These are phyloP conservation scores for western clawed frog (Xenopus tropicalis) DNA, from an alignment of 2,113 vertebrate species.

Conservation along the genomic window DNA sequence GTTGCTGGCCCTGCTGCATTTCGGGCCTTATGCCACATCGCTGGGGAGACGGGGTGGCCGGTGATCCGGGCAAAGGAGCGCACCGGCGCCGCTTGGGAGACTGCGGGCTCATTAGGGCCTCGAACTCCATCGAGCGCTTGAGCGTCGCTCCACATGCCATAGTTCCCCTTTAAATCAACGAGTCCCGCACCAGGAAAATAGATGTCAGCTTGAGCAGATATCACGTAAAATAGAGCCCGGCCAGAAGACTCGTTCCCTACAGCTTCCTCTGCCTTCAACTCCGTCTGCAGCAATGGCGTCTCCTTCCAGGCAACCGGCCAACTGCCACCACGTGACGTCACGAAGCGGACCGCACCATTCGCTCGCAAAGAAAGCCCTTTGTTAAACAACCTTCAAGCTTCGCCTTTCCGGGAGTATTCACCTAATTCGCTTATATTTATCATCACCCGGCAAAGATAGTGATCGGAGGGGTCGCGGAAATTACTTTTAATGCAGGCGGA, in stretches of 20 bases:
- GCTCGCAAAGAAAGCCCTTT: too few relatives aligned
- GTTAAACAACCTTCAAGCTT: too few relatives aligned
- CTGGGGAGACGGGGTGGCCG: slow-evolving; percentile 71
- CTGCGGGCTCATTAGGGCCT: slow-evolving; percentile 81
- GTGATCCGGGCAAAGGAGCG: slow-evolving; percentile 75
- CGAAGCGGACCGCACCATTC: background rate
- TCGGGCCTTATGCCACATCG: slow-evolving; percentile 72
- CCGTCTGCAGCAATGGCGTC: slow-evolving; percentile 35
- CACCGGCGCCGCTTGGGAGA: slow-evolving; percentile 81
- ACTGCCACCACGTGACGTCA: slow-evolving; percentile 38
- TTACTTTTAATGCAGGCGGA: too few relatives aligned
- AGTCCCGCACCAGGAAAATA: background rate
- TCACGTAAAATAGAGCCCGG: too few relatives aligned
- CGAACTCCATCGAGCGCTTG: slow-evolving; percentile 86
- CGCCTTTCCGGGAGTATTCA: too few relatives aligned
- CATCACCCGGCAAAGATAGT: background rate
- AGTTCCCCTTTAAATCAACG: background rate
- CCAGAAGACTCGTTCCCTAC: background rate
- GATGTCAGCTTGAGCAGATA: background rate
- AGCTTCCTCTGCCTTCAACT: background rate
- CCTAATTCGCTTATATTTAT: too few relatives aligned
- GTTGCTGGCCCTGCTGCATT: slow-evolving; percentile 61
- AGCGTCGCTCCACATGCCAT: slow-evolving; percentile 88
- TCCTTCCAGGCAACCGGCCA: slow-evolving; percentile 37
- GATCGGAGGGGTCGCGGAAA: background rate